These are phyloP conservation scores for Pachyuromys duprasi DNA, from an alignment of 2,797 vertebrate genomes.

Conservation along the genomic window DNA sequence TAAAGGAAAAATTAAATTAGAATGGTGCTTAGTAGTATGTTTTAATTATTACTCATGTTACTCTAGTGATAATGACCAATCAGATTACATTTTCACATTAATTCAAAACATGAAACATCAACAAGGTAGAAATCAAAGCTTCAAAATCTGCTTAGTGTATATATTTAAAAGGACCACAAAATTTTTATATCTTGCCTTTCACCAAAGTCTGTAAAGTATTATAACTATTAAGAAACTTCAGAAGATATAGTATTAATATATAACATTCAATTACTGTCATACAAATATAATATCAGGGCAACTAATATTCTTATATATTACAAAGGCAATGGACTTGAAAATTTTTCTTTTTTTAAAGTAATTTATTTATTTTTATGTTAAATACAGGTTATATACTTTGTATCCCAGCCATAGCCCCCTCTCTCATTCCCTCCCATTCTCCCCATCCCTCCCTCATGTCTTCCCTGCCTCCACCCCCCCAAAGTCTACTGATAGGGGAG, in stretches of 20 bases:
- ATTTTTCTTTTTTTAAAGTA: too few species aligned
- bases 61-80: background rate
- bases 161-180: background rate
- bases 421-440: too few species aligned
- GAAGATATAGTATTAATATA: too few species aligned
- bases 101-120: background rate
- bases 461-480: too few species aligned
- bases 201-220: background rate
- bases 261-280: background rate
- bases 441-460: too few species aligned
- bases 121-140: background rate
- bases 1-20: background rate
- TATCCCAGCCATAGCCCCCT: too few species aligned
- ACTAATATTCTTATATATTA: too few species aligned
- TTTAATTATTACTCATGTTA: background rate
- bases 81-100: background rate
- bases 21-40: background rate
- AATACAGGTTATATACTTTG: too few species aligned
- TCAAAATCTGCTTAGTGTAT: background rate
- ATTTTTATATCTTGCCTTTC: background rate
- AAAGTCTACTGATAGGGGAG: too few species aligned
- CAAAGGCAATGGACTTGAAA: too few species aligned
- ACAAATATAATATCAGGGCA: too few species aligned
- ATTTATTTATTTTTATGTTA: too few species aligned
- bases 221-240: background rate